Conservation (phyloP, 1,140 invertebrate species). For the Hyles euphorbiae region DNA sequence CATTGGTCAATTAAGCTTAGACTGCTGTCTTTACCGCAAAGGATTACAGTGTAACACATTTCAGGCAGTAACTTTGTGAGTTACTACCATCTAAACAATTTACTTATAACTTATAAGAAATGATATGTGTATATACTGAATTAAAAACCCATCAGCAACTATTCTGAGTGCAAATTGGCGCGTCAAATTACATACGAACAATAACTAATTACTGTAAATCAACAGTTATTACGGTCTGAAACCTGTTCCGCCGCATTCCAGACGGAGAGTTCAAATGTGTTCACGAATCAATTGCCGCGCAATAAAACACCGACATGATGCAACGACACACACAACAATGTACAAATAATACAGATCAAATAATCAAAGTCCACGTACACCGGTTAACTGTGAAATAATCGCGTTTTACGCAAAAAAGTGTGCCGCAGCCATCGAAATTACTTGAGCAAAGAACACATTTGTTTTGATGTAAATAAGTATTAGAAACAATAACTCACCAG, state of each 20-base stretch:
- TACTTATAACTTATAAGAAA: too few species aligned
- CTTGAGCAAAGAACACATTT: too few species aligned
- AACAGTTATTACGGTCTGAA: slow-evolving; percentile 5
- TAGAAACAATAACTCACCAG: slow-evolving; percentile 14
- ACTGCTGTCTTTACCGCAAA: too few species aligned
- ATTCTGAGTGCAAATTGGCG: too few species aligned
- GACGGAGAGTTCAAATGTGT: neutral
- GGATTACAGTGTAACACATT: too few species aligned
- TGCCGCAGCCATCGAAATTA: slow-evolving; percentile 16
- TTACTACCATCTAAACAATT: too few species aligned
- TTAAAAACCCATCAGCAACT: too few species aligned
- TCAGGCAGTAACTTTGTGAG: too few species aligned
- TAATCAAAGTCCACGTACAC: too few species aligned
- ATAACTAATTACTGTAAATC: slow-evolving; percentile 12
- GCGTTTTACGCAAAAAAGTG: neutral
- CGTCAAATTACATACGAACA: slow-evolving; percentile 9
- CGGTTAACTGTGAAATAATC: too few species aligned
- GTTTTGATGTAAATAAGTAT: neutral
- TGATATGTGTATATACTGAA: too few species aligned
- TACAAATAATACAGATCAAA: neutral
- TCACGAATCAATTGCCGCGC: neutral
- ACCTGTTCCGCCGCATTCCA: slow-evolving; percentile 15
- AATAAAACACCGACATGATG: slow-evolving; percentile 2
- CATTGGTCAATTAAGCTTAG: too few species aligned
- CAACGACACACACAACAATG: slow-evolving; percentile 4